Base-by-base conservation (phyloP, 2,797 vertebrate species). In the Monodelphis domestica region DNA sequence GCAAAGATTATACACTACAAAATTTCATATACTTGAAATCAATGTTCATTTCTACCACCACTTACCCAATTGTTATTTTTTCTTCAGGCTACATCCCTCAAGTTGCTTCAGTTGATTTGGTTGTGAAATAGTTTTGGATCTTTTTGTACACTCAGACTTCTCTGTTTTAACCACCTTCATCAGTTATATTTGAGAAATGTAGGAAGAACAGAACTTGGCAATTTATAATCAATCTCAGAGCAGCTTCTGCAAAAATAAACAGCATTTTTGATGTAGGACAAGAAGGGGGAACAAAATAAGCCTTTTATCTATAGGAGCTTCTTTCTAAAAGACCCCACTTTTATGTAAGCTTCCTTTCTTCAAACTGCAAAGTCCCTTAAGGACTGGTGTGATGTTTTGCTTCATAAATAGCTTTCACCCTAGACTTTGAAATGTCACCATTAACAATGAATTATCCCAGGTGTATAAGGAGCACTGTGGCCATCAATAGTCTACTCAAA, bases 251-350 rank as follows among this genome's bases (percentile, higher is more conserved):
- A 97, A 97, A 97, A 89, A 54, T 96, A 93, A 97, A 96, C 89
- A 97, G 78, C 89, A 96, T 97, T 98, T 97, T 98, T 98, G 93
- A 98, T 97, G 93, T 93, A 89, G 94, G 90, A 53, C 88, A 97
- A 97, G 97, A 98, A 95, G 54, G 96, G 54, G 95, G 94, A 97
- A 95, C 51, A 97, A 98, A 98, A 97, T 17, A 97, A 78, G 54
- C 33, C 95, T 97, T 98, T 98, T 92, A 98, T 98, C 96, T 97
- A 90, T 88, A 96, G 97, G 94, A 96, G 95, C 87, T 55, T 91
- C 90, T 95, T 97, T 95, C 91, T 96, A 96, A 78, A 56, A 94
- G 51, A 52, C 26, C 84, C 95, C 96, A 95, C 96, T 97, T 96
- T 96, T 91, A 94, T 88, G 87, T 92, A 88, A 94, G 91, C 87